These are phyloP conservation scores for Numenius phaeopus DNA, from an alignment of 2,797 vertebrate species.

Conservation along the genomic window DNA sequence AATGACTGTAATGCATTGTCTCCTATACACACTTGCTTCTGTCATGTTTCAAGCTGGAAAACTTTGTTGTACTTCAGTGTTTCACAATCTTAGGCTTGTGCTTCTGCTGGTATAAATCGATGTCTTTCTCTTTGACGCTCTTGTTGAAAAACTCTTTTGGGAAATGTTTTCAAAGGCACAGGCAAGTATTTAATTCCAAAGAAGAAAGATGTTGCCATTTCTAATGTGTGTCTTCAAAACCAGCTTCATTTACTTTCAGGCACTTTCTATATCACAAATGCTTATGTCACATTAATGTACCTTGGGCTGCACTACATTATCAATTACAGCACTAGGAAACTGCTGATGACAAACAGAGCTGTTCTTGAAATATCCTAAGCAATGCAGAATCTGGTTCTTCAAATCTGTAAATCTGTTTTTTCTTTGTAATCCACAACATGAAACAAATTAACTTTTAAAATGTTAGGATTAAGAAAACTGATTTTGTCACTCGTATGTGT, in stretches of 20 bases:
- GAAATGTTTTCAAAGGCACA: neutral
- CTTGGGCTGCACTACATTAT: neutral
- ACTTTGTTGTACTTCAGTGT: neutral
- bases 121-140: neutral
- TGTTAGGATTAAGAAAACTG: neutral
- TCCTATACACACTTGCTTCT: neutral
- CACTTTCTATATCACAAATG: neutral
- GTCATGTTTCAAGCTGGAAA: neutral
- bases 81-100: neutral
- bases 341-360: neutral
- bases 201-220: neutral
- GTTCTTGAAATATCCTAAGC: neutral
- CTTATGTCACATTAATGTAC: neutral
- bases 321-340: neutral
- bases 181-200: neutral
- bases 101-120: neutral
- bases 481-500: neutral
- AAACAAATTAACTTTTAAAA: neutral
- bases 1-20: neutral
- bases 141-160: neutral
- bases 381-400: neutral
- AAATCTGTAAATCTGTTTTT: neutral
- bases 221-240: fast-evolving
- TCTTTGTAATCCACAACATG: neutral
- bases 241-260: neutral